These are phyloP conservation scores for Drosophila lowei DNA, from an alignment of 1,140 invertebrate genomes.

Conservation along the genomic window DNA sequence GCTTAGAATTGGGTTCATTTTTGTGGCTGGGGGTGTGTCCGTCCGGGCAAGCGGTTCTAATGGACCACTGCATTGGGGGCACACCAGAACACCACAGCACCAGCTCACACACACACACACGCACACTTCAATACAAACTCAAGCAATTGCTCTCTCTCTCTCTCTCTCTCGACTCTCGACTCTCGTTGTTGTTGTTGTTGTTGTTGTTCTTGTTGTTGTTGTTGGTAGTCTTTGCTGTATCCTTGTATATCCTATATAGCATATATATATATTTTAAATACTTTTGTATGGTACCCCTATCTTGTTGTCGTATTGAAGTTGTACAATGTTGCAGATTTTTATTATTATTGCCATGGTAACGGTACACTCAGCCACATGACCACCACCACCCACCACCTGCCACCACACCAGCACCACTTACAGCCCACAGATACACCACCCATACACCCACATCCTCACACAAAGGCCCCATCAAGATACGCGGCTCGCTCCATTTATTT, in stretches of 20 bases:
- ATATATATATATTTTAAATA: slow-evolving; percentile 50
- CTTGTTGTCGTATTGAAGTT: slow-evolving; percentile 68
- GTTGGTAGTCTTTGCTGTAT: slow-evolving; percentile 59
- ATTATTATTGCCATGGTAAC: slow-evolving; percentile 69
- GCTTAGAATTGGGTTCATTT: neutral
- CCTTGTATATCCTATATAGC: slow-evolving; percentile 41
- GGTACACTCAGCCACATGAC: slow-evolving; percentile 64
- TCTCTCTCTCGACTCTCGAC: slow-evolving; percentile 26
- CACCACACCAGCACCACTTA: slow-evolving; percentile 13
- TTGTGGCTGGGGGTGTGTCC: neutral
- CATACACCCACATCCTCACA: slow-evolving; percentile 23
- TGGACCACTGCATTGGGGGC: slow-evolving; percentile 13
- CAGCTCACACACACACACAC: slow-evolving; percentile 10
- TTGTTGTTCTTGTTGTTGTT: slow-evolving; percentile 49
- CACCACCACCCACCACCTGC: slow-evolving; percentile 18
- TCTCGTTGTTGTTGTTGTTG: slow-evolving; percentile 57
- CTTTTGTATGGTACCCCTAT: slow-evolving; percentile 49
- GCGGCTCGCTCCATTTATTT: slow-evolving; percentile 50
- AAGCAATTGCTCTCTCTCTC: slow-evolving; percentile 55
- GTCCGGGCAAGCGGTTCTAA: slow-evolving; percentile 13
- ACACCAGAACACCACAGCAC: neutral
- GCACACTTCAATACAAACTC: slow-evolving; percentile 5
- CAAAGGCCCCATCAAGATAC: slow-evolving; percentile 32
- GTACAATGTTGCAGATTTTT: slow-evolving; percentile 67
- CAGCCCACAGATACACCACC: slow-evolving; percentile 7